Evolutionary conservation across 2,888 invertebrate genomes (phyloP).

Genomic region (Schrankia costaestrigalis): DNA sequence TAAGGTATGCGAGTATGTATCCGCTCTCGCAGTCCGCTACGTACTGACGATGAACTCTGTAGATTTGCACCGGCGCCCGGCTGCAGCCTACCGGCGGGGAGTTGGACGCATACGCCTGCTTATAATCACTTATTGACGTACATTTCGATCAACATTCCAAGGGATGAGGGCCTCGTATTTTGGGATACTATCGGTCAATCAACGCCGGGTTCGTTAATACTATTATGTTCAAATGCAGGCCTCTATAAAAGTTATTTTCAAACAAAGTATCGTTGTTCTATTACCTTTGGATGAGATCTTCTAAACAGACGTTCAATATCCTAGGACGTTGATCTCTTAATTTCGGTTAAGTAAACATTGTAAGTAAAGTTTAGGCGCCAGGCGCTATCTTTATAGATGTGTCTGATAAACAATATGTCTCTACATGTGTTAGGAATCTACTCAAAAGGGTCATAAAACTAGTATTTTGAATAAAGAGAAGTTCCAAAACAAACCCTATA

Average conservation of each 20-base stretch:
- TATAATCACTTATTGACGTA: constrained; percentile 47
- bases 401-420: constrained; percentile 1
- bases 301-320: constrained; percentile 19
- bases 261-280: constrained; percentile 9
- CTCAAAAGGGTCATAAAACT: no score
- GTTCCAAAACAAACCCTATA: no score
- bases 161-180: constrained; percentile 57
- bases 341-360: constrained; percentile 64
- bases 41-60: constrained; percentile 56
- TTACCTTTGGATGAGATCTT: constrained; percentile 9
- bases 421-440: no score
- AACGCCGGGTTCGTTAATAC: constrained; percentile 21
- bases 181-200: constrained; percentile 53
- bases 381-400: constrained; percentile 36
- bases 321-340: constrained; percentile 57
- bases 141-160: constrained; percentile 57
- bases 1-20: constrained; percentile 51
- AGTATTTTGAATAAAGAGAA: no score
- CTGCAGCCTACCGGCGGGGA: constrained; percentile 12
- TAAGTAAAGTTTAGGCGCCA: constrained; percentile 13
- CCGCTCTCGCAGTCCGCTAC: constrained; percentile 46
- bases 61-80: constrained; percentile 49
- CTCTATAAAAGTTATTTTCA: constrained; percentile 5
- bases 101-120: constrained; percentile 41
- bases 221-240: constrained; percentile 11